Conservation (phyloP, 2,797 vertebrate genomes). For the Danio albolineatus region DNA sequence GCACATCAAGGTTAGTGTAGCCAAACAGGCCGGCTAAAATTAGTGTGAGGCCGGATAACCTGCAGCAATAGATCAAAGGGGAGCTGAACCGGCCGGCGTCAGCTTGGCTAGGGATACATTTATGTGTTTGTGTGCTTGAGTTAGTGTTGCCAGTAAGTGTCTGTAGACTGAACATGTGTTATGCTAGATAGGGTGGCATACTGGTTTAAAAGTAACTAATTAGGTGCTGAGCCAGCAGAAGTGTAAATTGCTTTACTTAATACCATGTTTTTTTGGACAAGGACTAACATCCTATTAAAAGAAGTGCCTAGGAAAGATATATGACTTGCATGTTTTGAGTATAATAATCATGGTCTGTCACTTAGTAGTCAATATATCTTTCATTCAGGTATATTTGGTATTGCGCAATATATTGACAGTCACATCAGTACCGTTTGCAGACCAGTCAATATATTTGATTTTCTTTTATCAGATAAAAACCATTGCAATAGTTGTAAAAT, state of each 20-base stretch:
- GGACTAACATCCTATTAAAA: not conserved
- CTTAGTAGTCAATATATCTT: not conserved
- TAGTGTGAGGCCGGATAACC: conserved; percentile 73
- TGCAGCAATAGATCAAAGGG: conserved; percentile 73
- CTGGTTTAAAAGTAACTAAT: not conserved
- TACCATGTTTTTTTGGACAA: not conserved
- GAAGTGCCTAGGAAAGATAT: not conserved
- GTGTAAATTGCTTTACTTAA: not conserved
- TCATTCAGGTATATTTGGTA: not conserved
- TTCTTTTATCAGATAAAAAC: too few species aligned
- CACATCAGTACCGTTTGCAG: too few species aligned
- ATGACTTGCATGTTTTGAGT: not conserved
- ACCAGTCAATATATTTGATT: too few species aligned
- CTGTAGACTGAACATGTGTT: not conserved
- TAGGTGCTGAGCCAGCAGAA: not conserved
- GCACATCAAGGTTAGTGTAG: conserved; percentile 67
- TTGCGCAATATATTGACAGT: too few species aligned
- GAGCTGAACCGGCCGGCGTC: conserved; percentile 61
- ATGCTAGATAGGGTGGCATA: not conserved
- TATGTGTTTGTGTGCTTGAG: not conserved
- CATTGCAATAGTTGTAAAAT: too few species aligned
- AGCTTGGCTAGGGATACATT: conserved; percentile 43
- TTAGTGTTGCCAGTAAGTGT: not conserved
- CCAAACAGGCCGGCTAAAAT: conserved; percentile 72
- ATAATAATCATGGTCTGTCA: not conserved